Evolutionary conservation across 2,113 vertebrate species (phyloP).

Genomic region (Phycodurus eques): DNA sequence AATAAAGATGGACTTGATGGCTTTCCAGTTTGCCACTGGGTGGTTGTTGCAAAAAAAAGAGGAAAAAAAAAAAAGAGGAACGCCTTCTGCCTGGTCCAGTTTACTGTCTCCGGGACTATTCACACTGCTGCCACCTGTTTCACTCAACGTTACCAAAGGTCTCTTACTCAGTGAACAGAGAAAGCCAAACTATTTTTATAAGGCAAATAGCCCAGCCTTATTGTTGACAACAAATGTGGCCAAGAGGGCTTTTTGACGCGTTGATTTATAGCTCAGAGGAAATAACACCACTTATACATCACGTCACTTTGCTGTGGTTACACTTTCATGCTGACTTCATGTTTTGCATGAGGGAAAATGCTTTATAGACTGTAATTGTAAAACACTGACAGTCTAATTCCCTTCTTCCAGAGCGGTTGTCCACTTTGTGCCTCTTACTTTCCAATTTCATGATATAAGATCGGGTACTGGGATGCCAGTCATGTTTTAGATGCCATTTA

Average conservation of each 20-base stretch:
- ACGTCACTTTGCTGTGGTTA: conserved; percentile 23
- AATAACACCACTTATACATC: conserved; percentile 19
- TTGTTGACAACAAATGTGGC: conserved; percentile 29
- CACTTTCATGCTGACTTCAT: conserved; percentile 10
- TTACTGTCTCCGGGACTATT: conserved; percentile 29
- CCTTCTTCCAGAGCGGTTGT: conserved; percentile 27
- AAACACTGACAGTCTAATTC: conserved; percentile 25
- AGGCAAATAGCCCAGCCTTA: neutral
- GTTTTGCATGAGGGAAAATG: conserved; percentile 1
- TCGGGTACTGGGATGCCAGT: neutral
- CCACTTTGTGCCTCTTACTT: conserved; percentile 23
- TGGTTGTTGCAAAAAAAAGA: conserved; percentile 67
- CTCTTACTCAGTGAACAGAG: conserved; percentile 1
- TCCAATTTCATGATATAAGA: neutral
- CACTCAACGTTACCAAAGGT: neutral
- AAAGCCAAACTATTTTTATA: conserved; percentile 19
- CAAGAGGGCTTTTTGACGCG: conserved; percentile 31
- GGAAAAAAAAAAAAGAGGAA: conserved; percentile 48
- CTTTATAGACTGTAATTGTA: conserved; percentile 17
- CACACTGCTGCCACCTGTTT: conserved; percentile 17
- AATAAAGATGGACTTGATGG: conserved; percentile 44
- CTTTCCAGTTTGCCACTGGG: conserved; percentile 64
- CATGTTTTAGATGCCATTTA: neutral
- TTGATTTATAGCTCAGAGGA: conserved; percentile 27
- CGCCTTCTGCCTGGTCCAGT: conserved; percentile 12